Evolutionary conservation across 1,140 invertebrate genomes (phyloP), one percentile per base, ranked within the genome.

Genomic region (Apis florea): DNA sequence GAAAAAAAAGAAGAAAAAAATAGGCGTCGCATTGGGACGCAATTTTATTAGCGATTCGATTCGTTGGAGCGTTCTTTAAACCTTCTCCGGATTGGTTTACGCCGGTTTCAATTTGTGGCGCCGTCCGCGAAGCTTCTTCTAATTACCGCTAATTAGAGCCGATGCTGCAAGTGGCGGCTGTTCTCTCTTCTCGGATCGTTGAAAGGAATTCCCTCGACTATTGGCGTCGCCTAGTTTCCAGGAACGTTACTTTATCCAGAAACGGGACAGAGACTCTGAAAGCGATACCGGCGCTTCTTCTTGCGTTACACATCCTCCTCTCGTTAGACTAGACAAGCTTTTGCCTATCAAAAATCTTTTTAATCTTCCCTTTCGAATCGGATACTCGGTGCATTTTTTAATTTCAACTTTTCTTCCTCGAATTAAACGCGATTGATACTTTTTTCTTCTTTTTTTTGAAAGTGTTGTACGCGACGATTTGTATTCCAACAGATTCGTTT

Each of bases 141-240:
- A 89, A 88, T 89, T 88, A 89, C 63, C 61, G 53, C 79, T 86
- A 89, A 88, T 79, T 85, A 83, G 63, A 75, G 80, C 26, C 75
- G 74, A 84, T 80, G 71, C 85, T 56, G 77, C 47, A 67, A 78
- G 68, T 51, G 77, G 40, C 70, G 49, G 64, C 51, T 21, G 71
- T 51, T 74, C 64, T 78, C 70, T 19, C 64, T 26, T 67, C 64
- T 26, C 59, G 54, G 70, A 40, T 68, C 21, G 61, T 69, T 56
- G 58, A 75, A 79, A 83, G 74, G 68, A 74, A 79, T 83, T 83
- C 69, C 49, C 70, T 63, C 56, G 81, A 49, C 68, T 72, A 79
- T 79, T 59, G 61, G 53, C 61, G 40, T 79, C 68, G 68, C 56
- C 69, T 67, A 54, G 59, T 80, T 83, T 79, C 54, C 69, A 68